Conservation (phyloP, 1,140 invertebrate species). For the Limonius californicus region DNA sequence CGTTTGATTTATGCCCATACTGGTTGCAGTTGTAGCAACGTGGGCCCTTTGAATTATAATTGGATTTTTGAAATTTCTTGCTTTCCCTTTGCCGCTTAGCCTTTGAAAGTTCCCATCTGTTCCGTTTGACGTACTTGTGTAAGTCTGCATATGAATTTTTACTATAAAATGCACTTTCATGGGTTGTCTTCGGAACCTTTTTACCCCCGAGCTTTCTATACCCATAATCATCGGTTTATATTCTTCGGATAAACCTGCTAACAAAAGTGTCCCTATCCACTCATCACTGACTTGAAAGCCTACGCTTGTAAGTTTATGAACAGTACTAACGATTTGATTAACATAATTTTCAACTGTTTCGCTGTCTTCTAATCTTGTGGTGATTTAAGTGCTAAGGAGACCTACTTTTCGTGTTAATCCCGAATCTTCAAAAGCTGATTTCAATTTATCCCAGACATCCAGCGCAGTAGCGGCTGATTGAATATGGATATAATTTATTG, state of each 20-base stretch:
- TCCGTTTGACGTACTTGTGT: no score
- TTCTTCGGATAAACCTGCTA: conserved; percentile 41
- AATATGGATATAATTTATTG: conserved; percentile 38
- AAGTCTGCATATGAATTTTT: no score
- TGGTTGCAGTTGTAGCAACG: conserved; percentile 17
- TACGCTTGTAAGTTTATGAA: conserved; percentile 39
- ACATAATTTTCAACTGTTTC: conserved; percentile 41
- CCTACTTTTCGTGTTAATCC: conserved; percentile 42
- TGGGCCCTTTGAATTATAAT: background rate
- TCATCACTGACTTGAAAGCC: conserved; percentile 40
- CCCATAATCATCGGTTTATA: conserved; percentile 49
- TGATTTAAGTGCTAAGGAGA: conserved; percentile 36
- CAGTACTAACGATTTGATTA: conserved; percentile 40
- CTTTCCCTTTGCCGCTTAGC: no score
- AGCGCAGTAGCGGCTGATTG: conserved; percentile 26
- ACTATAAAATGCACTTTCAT: conserved; percentile 1
- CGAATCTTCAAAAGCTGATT: conserved; percentile 39
- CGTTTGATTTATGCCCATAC: conserved; percentile 10
- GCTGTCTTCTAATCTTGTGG: conserved; percentile 35
- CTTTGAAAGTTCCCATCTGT: no score
- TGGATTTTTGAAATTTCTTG: background rate
- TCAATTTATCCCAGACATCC: conserved; percentile 38
- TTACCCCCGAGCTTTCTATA: conserved; percentile 40
- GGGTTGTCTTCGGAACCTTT: conserved; percentile 44
- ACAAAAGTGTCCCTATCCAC: conserved; percentile 41